phyloP scores from a whole-genome alignment of 2,797 vertebrate genomes.

The Acanthornis magna region DNA sequence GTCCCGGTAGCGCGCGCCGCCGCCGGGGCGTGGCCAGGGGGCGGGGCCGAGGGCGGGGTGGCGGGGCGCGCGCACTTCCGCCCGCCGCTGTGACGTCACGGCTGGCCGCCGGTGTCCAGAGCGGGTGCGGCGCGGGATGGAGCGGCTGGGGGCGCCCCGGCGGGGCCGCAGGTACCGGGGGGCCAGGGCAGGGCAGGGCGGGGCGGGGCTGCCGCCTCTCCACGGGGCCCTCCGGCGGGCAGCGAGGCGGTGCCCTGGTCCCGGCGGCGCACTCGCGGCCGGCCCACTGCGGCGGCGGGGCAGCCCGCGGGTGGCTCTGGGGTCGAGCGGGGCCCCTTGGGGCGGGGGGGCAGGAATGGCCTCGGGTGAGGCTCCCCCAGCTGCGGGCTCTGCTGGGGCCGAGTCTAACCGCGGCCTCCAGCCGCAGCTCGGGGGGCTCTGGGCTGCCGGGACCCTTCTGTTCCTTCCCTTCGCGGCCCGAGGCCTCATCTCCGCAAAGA shows the following conservation, averaged over 20 bases:
- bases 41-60: not conserved
- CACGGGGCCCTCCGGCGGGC: not conserved
- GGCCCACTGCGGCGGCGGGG: too few relatives aligned
- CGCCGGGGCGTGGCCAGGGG: not conserved
- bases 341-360: not conserved
- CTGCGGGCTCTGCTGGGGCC: not conserved
- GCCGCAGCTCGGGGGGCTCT: not conserved
- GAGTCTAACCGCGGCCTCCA: not conserved
- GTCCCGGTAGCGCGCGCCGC: accelerated
- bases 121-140: not conserved
- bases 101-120: not conserved
- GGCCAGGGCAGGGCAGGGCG: accelerated
- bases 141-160: not conserved
- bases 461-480: not conserved
- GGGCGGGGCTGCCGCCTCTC: too few relatives aligned
- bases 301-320: too few relatives aligned
- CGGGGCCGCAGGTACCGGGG: not conserved
- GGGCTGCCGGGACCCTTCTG: not conserved
- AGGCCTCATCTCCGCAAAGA: not conserved
- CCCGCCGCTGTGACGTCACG: not conserved
- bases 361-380: not conserved
- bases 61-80: not conserved
- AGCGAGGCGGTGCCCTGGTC: too few relatives aligned
- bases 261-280: not conserved
- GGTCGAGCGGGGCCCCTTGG: not conserved